These are phyloP conservation scores for Sialis lutaria DNA, from an alignment of 2,888 invertebrate genomes.

Conservation along the genomic window DNA sequence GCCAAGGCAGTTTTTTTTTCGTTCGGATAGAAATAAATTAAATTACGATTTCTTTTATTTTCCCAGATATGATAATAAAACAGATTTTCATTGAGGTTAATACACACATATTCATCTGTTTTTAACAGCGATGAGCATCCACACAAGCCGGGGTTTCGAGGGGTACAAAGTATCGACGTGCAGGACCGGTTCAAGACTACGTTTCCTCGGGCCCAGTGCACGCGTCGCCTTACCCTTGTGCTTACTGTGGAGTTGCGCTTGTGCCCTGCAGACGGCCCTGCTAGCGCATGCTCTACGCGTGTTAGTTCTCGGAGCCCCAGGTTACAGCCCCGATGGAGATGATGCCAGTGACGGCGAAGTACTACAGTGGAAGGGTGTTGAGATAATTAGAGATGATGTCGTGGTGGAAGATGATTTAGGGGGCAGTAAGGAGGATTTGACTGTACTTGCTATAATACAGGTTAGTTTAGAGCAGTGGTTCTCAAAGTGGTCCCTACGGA, in stretches of 20 bases:
- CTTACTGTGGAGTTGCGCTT: constrained; percentile 35
- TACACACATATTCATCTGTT: neutral
- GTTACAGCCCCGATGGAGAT: constrained; percentile 9
- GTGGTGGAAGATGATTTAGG: too few species aligned
- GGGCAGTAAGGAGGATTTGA: neutral
- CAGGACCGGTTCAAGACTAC: constrained; percentile 18
- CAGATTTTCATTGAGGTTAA: too few species aligned
- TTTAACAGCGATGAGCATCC: constrained; percentile 37
- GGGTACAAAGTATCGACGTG: constrained; percentile 22
- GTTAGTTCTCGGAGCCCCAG: constrained; percentile 17
- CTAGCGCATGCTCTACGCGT: constrained; percentile 35
- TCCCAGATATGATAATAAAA: neutral
- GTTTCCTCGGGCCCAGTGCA: constrained; percentile 21
- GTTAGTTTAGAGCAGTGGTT: too few species aligned
- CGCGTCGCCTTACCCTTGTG: constrained; percentile 21
- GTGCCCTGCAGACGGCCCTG: constrained; percentile 32
- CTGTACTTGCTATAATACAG: constrained; percentile 1
- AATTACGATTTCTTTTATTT: too few species aligned
- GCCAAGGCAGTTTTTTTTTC: too few species aligned
- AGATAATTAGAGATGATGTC: too few species aligned
- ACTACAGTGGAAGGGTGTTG: too few species aligned
- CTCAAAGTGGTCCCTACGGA: too few species aligned
- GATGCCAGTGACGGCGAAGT: too few species aligned
- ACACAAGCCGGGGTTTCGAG: constrained; percentile 32
- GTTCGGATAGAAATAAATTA: too few species aligned